Base-by-base conservation (phyloP, 2,797 vertebrate genomes). In the Setipinna tenuifilis region DNA sequence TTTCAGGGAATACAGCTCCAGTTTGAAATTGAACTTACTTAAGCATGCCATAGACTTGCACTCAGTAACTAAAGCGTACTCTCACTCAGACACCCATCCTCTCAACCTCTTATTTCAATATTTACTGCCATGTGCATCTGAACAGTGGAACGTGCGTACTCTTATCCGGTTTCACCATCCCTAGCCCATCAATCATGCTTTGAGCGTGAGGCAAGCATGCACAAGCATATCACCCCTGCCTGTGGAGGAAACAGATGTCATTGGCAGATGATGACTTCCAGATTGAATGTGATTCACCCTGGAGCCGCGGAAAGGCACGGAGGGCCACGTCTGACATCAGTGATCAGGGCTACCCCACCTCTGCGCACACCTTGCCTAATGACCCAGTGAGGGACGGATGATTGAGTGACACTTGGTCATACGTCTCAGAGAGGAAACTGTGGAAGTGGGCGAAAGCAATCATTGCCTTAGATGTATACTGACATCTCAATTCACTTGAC, bases 401-500 rank as follows among this genome's bases (percentile, higher is more conserved):
- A 78, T 10, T 78, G 71, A 78, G 71, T 35, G 71, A 78, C 71
- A 21, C 17, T 14, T 6, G 41, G 17, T 7, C 71, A 7, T 78
- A 41, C 71, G 19, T 19, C 31, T 9, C 35, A 78, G 6, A 44
- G 12, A 14, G 16, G 16, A 1, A 7, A 83, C 28, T 48, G 58
- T 19, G 44, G 46, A 14, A 12, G 17, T 41, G 35, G 71, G 31
- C 35, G 31, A 44, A 78, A 9, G 17, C 35, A 78, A 78, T 78
- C 71, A 78, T 31, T 78, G 71, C 35, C 31, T 44, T 44, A 78
- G 35, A 78, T 78, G 71, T 78, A 2, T 14, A 23, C 62, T 84
- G 65, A 25, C 46, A 54, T 23, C 23, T 25, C 71, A 85, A 35
- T 58, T 9, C 71, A 78, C 68, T 75, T 75, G 68, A 75, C 71